Conservation (phyloP, 2,888 invertebrate species). For the Nomada ferruginata region DNA sequence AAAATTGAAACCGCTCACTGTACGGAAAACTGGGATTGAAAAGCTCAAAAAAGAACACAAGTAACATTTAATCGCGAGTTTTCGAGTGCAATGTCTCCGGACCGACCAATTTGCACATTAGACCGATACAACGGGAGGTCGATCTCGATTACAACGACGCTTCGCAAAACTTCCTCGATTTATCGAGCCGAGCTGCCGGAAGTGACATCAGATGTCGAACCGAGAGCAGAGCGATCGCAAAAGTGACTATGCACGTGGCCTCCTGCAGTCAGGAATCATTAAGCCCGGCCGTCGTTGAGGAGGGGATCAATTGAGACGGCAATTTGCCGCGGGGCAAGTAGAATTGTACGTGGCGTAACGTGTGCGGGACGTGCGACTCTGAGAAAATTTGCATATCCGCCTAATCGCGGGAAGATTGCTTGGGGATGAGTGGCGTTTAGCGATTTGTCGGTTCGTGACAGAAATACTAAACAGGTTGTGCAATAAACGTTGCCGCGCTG, state of each 20-base stretch:
- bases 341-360: conserved; percentile 49
- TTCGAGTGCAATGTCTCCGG: neutral
- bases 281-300: conserved; percentile 59
- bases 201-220: conserved; percentile 53
- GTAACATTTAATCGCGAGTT: no score
- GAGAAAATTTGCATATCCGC: conserved; percentile 45
- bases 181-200: conserved; percentile 59
- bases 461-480: neutral
- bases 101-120: neutral
- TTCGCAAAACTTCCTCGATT: conserved; percentile 43
- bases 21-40: no score
- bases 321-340: conserved; percentile 62
- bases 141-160: conserved; percentile 41
- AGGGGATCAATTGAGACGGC: conserved; percentile 64
- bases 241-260: conserved; percentile 57
- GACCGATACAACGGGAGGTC: conserved; percentile 31
- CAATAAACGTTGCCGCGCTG: neutral
- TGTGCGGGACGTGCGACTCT: neutral
- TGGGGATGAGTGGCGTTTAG: neutral
- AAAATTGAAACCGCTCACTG: no score
- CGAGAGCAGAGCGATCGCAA: conserved; percentile 43
- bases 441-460: neutral
- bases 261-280: conserved; percentile 57
- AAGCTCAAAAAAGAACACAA: no score
- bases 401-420: conserved; percentile 30